A percentile compares a stretch with the other conserved stretches of the same genome.
phyloP scores from a whole-genome alignment of 2,113 vertebrate species.

The Eurypyga helias region DNA sequence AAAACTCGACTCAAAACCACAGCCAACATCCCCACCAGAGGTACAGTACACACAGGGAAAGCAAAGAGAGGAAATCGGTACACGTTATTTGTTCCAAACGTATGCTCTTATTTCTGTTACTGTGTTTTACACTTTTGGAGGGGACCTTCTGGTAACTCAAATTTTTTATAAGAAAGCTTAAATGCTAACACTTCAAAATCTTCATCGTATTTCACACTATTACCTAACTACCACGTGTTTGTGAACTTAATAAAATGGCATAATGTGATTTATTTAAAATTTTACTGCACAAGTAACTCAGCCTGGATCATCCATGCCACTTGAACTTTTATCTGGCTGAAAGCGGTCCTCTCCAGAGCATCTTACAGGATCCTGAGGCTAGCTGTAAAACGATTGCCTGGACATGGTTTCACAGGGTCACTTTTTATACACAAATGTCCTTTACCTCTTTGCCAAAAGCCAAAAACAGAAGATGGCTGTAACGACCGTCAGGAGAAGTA shows the following conservation, averaged over 20 bases:
- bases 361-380: background rate
- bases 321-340: background rate
- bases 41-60: background rate
- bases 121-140: background rate
- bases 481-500: conserved; percentile 80
- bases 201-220: background rate
- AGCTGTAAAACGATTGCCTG: background rate
- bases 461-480: conserved; percentile 82
- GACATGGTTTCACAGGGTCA: background rate
- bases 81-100: fast-evolving
- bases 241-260: background rate
- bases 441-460: conserved; percentile 82
- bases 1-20: background rate
- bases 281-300: background rate
- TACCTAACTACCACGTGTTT: background rate
- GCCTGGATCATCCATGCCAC: background rate
- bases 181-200: background rate
- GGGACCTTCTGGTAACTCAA: background rate
- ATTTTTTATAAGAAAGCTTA: background rate
- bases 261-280: background rate
- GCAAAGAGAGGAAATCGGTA: background rate
- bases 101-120: background rate
- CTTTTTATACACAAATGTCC: background rate
- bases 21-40: background rate
- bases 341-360: background rate